Conservation (phyloP, 2,797 vertebrate species). For the Eospalax fontanierii region DNA sequence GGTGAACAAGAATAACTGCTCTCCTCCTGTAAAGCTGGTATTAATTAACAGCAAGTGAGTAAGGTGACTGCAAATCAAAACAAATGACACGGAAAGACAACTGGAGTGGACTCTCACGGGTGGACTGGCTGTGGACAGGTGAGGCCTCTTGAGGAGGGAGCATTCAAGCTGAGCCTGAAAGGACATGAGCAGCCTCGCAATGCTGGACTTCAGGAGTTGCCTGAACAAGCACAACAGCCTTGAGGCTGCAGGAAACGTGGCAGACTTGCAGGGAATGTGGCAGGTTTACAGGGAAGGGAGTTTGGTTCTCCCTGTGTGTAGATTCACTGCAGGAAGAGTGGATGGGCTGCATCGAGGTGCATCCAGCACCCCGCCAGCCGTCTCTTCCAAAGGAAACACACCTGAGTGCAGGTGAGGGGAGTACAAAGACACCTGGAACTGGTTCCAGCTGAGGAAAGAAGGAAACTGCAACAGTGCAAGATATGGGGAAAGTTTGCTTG, state of each 20-base stretch:
- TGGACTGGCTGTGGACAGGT: background rate
- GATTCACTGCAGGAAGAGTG: background rate
- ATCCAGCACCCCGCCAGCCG: background rate
- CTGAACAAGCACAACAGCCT: background rate
- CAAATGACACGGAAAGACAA: conserved; percentile 19
- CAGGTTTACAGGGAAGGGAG: background rate
- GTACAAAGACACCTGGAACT: background rate
- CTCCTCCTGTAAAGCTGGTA: background rate
- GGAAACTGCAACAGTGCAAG: background rate
- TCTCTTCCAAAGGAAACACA: background rate
- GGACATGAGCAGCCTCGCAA: background rate
- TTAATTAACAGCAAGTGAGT: background rate
- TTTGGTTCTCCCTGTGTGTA: background rate
- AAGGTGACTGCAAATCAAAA: background rate
- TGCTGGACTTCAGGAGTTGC: background rate
- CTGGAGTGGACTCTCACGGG: background rate
- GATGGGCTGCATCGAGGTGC: background rate
- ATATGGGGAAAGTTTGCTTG: background rate
- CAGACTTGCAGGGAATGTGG: background rate
- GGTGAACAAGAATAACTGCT: background rate
- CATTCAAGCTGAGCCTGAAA: background rate
- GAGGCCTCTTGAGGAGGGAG: background rate
- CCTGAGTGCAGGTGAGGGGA: background rate
- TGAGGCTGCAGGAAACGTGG: background rate
- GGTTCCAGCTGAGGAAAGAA: conserved; percentile 1